Evolutionary conservation across 2,113 vertebrate genomes (phyloP).

Genomic region (Penelope pileata): DNA sequence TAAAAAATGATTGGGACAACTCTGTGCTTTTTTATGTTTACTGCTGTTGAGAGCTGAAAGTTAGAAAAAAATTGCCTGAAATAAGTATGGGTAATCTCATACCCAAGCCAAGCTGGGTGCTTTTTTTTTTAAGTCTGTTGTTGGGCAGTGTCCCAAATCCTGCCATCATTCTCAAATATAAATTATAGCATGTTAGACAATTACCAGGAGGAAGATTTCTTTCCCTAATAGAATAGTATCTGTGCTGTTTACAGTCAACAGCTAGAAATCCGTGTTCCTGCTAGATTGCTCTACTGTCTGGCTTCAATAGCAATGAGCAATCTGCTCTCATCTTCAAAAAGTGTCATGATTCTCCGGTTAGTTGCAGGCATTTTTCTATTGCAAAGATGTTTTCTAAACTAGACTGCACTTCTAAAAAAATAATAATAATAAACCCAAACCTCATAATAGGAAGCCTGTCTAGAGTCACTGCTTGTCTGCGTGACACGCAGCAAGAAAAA

Average conservation of each 20-base stretch:
- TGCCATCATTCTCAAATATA: not conserved
- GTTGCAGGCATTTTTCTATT: slow-evolving; percentile 6
- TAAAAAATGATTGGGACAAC: not conserved
- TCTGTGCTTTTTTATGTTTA: not conserved
- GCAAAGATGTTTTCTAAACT: slow-evolving; percentile 31
- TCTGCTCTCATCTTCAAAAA: not conserved
- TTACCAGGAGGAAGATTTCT: not conserved
- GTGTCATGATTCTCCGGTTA: not conserved
- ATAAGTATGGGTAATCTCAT: not conserved
- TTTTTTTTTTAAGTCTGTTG: not conserved
- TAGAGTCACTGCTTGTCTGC: slow-evolving; percentile 50
- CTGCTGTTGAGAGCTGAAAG: not conserved
- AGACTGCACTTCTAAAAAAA: not conserved
- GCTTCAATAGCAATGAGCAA: not conserved
- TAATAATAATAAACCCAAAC: slow-evolving; percentile 2
- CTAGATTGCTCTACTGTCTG: not conserved
- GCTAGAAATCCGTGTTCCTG: not conserved
- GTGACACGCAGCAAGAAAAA: slow-evolving; percentile 48
- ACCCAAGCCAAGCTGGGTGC: not conserved
- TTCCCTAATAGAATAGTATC: not conserved
- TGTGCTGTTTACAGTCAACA: not conserved
- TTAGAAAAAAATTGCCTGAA: not conserved
- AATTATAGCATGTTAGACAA: not conserved
- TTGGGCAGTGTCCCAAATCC: not conserved
- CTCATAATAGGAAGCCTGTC: slow-evolving; percentile 34